Conservation (phyloP, 2,797 vertebrate species). For the Ambastaia sidthimunki region DNA sequence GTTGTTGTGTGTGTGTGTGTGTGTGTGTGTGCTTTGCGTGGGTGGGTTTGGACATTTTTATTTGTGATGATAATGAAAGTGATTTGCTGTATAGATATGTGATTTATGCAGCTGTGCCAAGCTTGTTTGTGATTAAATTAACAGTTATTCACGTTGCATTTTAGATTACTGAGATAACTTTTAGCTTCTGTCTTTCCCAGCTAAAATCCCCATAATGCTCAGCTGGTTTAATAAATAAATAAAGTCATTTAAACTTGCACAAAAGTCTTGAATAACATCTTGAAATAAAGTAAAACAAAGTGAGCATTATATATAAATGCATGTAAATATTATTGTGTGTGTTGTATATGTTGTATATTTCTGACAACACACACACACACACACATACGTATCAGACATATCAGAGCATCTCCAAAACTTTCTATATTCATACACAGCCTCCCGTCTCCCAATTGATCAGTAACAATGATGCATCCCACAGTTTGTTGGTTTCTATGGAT, state of each 20-base stretch:
- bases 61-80: conserved; percentile 8
- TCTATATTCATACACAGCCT: conserved; percentile 34
- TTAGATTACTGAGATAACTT: conserved; percentile 17
- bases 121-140: conserved; percentile 2
- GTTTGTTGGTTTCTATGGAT: conserved; percentile 39
- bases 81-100: conserved; percentile 19
- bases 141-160: conserved; percentile 10
- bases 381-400: background rate
- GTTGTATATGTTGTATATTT: too few species aligned
- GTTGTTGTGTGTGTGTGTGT: conserved; percentile 10
- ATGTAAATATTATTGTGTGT: too few species aligned
- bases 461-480: conserved; percentile 42
- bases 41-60: background rate
- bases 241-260: background rate
- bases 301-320: background rate
- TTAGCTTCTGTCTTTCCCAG: background rate
- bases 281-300: background rate
- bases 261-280: too few species aligned
- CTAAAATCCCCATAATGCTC: background rate
- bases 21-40: background rate
- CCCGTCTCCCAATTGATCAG: conserved; percentile 33
- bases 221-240: conserved; percentile 2
- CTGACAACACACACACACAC: too few species aligned
- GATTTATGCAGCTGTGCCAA: conserved; percentile 6
- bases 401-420: conserved; percentile 16